Conservation (phyloP, 2,888 invertebrate species). For the Cataglyphis rosenhaueri region DNA sequence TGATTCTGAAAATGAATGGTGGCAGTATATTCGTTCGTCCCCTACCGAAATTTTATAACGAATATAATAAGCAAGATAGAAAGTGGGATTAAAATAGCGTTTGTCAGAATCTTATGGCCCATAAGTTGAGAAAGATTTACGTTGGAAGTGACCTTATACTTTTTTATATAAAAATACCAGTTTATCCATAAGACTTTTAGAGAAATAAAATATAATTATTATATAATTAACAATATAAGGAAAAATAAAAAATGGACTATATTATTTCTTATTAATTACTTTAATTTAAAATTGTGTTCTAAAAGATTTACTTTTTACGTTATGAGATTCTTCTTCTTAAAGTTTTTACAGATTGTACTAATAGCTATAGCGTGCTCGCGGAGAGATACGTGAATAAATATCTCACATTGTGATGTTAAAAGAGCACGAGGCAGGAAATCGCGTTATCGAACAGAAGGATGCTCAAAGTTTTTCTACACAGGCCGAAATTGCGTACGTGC, state of each 20-base stretch:
- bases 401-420: no score
- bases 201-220: background rate
- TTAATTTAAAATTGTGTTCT: background rate
- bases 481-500: slow-evolving; percentile 19
- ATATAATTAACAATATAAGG: background rate
- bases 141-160: background rate
- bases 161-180: background rate
- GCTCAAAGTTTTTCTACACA: slow-evolving; percentile 5
- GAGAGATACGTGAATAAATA: slow-evolving; percentile 45
- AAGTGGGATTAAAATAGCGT: slow-evolving; percentile 27
- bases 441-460: slow-evolving; percentile 27
- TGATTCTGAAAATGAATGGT: slow-evolving; percentile 11
- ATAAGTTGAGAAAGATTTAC: slow-evolving; percentile 16
- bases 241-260: background rate
- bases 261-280: background rate
- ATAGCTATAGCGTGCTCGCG: background rate
- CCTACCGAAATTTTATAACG: background rate
- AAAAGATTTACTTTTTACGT: background rate
- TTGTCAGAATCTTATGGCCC: background rate
- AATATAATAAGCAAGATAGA: slow-evolving; percentile 29
- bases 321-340: background rate
- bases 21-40: background rate
- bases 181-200: background rate
- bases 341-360: background rate
- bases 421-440: slow-evolving; percentile 1